phyloP scores from a whole-genome alignment of 1,140 invertebrate genomes.

The Eumeta japonica region DNA sequence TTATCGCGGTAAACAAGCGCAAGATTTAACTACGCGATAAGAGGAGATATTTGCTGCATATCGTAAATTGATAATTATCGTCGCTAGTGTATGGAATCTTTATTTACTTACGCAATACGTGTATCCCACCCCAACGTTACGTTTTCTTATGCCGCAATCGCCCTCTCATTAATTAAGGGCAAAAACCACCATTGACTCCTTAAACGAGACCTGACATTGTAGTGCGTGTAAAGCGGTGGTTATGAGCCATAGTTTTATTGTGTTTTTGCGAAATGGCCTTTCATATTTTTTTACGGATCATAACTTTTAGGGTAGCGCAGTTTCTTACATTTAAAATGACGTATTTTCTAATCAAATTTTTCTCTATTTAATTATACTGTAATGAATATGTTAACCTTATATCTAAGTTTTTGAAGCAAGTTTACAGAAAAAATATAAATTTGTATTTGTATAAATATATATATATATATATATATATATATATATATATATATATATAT shows the following conservation, averaged over 20 bases:
- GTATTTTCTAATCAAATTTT: background rate
- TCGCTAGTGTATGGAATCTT: constrained; percentile 33
- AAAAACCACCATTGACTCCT: constrained; percentile 43
- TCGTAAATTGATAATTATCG: too few species aligned
- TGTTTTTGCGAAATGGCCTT: constrained; percentile 27
- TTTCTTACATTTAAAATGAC: constrained; percentile 1
- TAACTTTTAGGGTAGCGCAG: constrained; percentile 16
- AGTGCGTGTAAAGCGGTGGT: constrained; percentile 44
- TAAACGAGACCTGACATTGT: constrained; percentile 33
- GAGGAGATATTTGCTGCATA: too few species aligned
- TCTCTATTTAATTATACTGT: constrained; percentile 2
- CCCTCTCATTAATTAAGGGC: constrained; percentile 42
- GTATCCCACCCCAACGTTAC: constrained; percentile 17
- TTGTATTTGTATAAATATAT: too few species aligned
- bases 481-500: too few species aligned
- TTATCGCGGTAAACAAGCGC: too few species aligned
- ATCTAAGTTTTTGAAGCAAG: constrained; percentile 26
- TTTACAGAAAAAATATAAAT: too few species aligned
- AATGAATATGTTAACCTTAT: constrained; percentile 2
- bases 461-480: too few species aligned
- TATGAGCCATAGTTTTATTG: constrained; percentile 51
- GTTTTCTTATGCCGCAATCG: constrained; percentile 17
- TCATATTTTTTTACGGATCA: constrained; percentile 17
- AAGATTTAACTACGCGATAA: too few species aligned
- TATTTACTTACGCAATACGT: constrained; percentile 29